Conservation (phyloP, 2,797 vertebrate species). For the Pipistrellus nathusii region DNA sequence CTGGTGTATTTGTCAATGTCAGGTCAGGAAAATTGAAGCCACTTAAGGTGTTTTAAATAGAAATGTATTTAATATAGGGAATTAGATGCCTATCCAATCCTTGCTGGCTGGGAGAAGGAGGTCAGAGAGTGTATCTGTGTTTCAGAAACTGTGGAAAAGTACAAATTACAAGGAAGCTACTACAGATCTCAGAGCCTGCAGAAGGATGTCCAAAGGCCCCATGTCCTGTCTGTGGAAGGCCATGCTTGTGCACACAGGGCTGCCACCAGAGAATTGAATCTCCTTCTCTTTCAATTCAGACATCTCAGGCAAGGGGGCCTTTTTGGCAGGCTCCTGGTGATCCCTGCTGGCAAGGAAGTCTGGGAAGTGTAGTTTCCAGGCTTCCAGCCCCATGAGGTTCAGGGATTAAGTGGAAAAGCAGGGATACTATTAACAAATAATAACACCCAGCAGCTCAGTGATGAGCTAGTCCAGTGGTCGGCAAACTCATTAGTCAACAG, state of each 20-base stretch:
- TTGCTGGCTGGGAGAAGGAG: background rate
- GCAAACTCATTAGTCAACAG: too few species aligned
- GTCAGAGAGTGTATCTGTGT: background rate
- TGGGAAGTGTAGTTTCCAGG: constrained; percentile 13
- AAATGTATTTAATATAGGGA: background rate
- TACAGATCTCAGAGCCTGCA: background rate
- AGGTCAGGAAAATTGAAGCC: background rate
- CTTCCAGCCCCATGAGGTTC: background rate
- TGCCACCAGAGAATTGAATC: background rate
- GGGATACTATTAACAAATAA: background rate
- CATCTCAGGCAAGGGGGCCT: background rate
- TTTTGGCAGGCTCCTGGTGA: background rate
- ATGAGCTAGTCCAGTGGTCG: background rate
- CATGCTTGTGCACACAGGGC: background rate
- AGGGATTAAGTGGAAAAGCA: background rate
- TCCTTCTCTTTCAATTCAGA: background rate
- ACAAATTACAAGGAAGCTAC: background rate
- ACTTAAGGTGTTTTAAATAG: background rate
- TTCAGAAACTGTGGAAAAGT: constrained; percentile 8
- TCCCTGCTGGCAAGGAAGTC: background rate
- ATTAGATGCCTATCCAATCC: background rate
- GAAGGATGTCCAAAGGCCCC: background rate
- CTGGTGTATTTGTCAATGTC: background rate
- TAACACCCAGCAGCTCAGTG: background rate
- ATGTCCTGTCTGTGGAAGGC: background rate